Base-by-base conservation (phyloP, 2,113 vertebrate genomes). In the Prolemur simus region DNA sequence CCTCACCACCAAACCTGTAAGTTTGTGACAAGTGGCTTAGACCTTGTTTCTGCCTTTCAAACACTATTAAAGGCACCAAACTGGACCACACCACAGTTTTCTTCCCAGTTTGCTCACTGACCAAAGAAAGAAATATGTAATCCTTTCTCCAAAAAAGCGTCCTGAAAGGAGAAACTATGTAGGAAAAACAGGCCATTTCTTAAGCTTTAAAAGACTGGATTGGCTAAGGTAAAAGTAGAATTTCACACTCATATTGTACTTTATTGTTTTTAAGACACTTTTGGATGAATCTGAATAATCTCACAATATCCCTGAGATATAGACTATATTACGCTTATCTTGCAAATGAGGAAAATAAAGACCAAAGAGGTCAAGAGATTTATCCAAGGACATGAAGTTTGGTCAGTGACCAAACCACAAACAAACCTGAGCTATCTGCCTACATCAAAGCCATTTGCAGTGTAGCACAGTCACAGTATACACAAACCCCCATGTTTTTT, bases 271-370 rank as follows among this genome's bases (percentile, higher is more conserved):
- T 69, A 68, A 77, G 78, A n/a, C 27, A 73, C 42, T 95, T 64
- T 1, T 14, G 21, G 37, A 45, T 83, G 25, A 92, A 68, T 42
- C n/a, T 68, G 23, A 58, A 47, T n/a, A 45, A 94, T 73, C 37
- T 87, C 66, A 87, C 21, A 47, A 78, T 73, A 89, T 91, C 32
- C 20, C 25, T 77, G 74, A 87, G 29, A 58, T 58, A 0, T 0
- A 49, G 27, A 85, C 54, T 27, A 42, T 52, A 77, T 45, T 88
- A 69, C n/a, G 34, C 56, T 64, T 58, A 77, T 58, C 87, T 80
- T 94, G 58, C 32, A 87, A 92, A 86, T 54, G n/a, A 95, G 45
- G 49, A 95, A 84, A 90, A 87, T 34, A 76, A 91, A 81, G 71
- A 52, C 11, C 39, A 64, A 81, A 92, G 1, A 66, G 45, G 73